Base-by-base conservation (phyloP, 2,797 vertebrate genomes). In the Sorex maritimensis region DNA sequence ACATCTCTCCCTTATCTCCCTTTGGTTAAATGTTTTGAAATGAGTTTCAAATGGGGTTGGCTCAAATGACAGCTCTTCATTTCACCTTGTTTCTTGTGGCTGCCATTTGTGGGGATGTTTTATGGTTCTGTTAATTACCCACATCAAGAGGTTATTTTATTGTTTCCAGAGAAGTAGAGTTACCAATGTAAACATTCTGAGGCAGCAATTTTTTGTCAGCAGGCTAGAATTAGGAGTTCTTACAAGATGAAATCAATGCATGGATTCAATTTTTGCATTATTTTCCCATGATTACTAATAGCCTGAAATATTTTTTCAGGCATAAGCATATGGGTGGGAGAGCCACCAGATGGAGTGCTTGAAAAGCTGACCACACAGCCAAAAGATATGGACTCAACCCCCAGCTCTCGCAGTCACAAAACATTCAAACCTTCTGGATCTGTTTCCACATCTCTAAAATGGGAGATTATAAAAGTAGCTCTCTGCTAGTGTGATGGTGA, bases 11-110 rank as follows among this genome's bases (percentile, higher is more conserved):
- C 77, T 95, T 93, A 94, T 95, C 94, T 94, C 91, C 80, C 88
- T 94, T 96, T 90, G 86, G 91, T 94, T 96, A 96, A 97, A 95
- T 94, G 96, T 97, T 96, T 95, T 90, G 93, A 96, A 96, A 97
- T 96, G 94, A 94, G 94, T 95, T 96, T 96, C 96, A 87, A 49
- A 93, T 90, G 74, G 91, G 90, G 79, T 95, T 96, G 94, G 83
- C 93, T 83, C 92, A 82, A 90, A 92, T 34, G 78, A 93, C 94
- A 95, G 86, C 91, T 96, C 95, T 94, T 95, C 94, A 67, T 95
- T 95, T 95, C 93, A 96, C 95, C 96, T 96, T 93, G 90, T 93
- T 95, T 92, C 95, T 84, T 84, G 55, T 67, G 74, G 82, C 93
- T 92, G 94, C 88, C 91, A 88, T 94, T 94, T 94, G 61, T 15